Percentiles rank a stretch among this genome's conserved stretches.
Conservation (phyloP, 2,797 vertebrate genomes). For the Micropoecilia bifurca region DNA sequence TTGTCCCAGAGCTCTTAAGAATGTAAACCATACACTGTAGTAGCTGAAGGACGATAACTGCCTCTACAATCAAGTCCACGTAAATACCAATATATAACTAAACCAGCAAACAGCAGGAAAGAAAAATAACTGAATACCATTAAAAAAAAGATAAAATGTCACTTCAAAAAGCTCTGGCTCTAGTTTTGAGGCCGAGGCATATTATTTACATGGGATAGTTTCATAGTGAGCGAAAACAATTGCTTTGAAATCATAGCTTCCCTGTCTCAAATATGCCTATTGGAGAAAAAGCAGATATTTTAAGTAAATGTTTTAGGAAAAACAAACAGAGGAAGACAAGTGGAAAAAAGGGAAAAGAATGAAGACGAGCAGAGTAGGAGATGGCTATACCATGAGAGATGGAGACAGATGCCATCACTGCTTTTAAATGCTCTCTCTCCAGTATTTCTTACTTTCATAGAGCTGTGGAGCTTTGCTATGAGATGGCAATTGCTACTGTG, state of each 20-base stretch:
- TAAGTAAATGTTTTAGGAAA: slow-evolving; percentile 3
- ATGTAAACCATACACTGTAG: not conserved
- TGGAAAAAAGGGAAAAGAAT: slow-evolving; percentile 11
- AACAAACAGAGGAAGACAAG: slow-evolving; percentile 9
- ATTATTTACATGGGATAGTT: not conserved
- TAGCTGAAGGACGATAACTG: not conserved
- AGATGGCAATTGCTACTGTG: slow-evolving; percentile 74
- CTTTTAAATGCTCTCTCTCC: slow-evolving; percentile 63
- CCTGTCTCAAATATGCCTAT: slow-evolving; percentile 8
- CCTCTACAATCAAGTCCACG: not conserved
- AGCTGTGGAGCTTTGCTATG: slow-evolving; percentile 67
- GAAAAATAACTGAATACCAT: not conserved
- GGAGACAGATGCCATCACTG: slow-evolving; percentile 70
- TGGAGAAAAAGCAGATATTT: slow-evolving; percentile 11
- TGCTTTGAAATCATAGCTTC: slow-evolving; percentile 7
- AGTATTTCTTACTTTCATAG: slow-evolving; percentile 69
- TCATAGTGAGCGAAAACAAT: not conserved
- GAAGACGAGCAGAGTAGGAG: slow-evolving; percentile 32
- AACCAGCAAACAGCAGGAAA: not conserved
- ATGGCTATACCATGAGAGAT: slow-evolving; percentile 59
- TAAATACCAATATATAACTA: not conserved
- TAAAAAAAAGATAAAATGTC: not conserved
- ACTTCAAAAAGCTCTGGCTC: not conserved
- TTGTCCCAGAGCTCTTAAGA: not conserved
- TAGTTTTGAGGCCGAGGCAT: not conserved